Conservation (phyloP, 2,888 invertebrate species). For the Eupeodes latifasciatus region DNA sequence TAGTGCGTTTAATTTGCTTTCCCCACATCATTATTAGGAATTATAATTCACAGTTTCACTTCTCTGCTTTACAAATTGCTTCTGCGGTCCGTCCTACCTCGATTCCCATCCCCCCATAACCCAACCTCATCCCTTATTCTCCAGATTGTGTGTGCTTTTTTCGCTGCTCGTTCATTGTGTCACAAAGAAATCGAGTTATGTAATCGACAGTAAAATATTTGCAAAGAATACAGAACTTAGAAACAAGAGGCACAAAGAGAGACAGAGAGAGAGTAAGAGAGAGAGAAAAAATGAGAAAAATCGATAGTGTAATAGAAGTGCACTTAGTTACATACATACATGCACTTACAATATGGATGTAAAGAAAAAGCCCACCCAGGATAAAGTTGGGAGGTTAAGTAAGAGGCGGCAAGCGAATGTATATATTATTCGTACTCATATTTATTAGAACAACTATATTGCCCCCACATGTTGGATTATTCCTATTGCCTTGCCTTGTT, state of each 20-base stretch:
- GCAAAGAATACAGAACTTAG: constrained; percentile 35
- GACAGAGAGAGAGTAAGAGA: neutral
- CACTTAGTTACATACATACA: constrained; percentile 50
- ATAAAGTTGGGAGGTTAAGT: constrained; percentile 72
- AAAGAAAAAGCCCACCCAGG: constrained; percentile 1
- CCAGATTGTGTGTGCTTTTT: constrained; percentile 33
- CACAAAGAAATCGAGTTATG: constrained; percentile 50
- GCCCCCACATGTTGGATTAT: constrained; percentile 73
- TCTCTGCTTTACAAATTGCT: constrained; percentile 65
- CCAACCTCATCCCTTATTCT: neutral
- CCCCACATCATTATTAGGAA: constrained; percentile 75
- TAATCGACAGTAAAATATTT: constrained; percentile 28
- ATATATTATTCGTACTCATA: neutral
- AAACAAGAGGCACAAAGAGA: neutral
- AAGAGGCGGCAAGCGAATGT: constrained; percentile 55
- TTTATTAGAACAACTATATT: constrained; percentile 67
- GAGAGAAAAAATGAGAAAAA: constrained; percentile 44
- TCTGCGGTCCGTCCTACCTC: constrained; percentile 1
- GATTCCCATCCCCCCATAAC: constrained; percentile 20
- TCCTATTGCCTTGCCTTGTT: constrained; percentile 52
- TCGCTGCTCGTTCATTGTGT: constrained; percentile 29
- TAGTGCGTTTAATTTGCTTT: constrained; percentile 82
- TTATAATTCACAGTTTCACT: constrained; percentile 74
- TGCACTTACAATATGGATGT: constrained; percentile 11
- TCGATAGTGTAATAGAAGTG: constrained; percentile 64